Base-by-base conservation (phyloP, 2,888 invertebrate species). In the Timandra comae region DNA sequence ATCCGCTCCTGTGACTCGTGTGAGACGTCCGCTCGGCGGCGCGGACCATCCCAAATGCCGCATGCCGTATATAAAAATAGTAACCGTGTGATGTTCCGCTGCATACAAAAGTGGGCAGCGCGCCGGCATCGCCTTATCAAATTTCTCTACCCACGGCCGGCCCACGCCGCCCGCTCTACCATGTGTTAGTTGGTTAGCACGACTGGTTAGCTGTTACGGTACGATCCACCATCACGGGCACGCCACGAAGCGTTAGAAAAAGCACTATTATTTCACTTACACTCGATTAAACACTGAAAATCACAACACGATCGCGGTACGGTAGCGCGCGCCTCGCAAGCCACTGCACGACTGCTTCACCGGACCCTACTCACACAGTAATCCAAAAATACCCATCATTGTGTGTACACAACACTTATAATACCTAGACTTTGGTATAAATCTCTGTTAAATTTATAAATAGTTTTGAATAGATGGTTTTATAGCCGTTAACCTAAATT, bases 121-220 rank as follows among this genome's bases (percentile, higher is more conserved):
- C 43, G 48, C 50, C 63, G 56, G 52, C 67, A 63, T 57, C 68
- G 78, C 70, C 80, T 85, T 85, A 85, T 85, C 84, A 81, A 84
- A 84, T 85, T 85, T 84, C 84, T 63, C 77, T 66, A 61, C 82
- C 80, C 75, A 78, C 78, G 63, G 64, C 57, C 64, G 50, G 56
- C 19, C 73, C 72, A 75, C 71, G 74, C 57, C 76, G 56, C 57
- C 43, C 41, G 30, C 58, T 47, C 66, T 59, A 62, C 57, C 80
- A 78, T 81, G 80, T 79, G 67, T 82, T 84, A 84, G 80, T 82
- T 55, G 68, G 77, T 81, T 81, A 82, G 80, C 78, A 78, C 75
- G 67, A 63, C 54, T 51, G 43, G 56, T 55, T 61, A 51, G 58
- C 76, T n/a, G 16, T 16, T 16, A 16, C 16, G 16, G n/a, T n/a